A percentile compares a stretch with the other conserved stretches of the same genome.
These are phyloP conservation scores for Ailuropoda melanoleuca DNA, from an alignment of 2,113 vertebrate species.

Conservation along the genomic window DNA sequence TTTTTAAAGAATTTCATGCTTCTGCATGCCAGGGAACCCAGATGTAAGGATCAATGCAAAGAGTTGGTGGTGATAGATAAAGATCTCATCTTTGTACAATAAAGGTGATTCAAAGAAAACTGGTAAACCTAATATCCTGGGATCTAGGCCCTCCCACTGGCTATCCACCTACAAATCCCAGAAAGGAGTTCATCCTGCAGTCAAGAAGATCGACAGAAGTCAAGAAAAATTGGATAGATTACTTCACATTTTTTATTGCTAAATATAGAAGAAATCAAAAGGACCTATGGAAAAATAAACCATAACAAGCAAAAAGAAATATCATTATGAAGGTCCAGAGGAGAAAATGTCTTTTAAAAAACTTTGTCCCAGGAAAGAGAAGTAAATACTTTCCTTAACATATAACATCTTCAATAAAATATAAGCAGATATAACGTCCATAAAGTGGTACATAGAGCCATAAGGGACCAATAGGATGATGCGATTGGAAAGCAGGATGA, in stretches of 20 bases:
- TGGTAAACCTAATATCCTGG: background rate
- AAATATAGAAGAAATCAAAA: background rate
- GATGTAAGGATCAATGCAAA: background rate
- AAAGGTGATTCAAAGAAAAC: background rate
- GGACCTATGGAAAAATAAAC: background rate
- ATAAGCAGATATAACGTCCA: background rate
- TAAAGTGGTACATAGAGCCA: background rate
- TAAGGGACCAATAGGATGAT: background rate
- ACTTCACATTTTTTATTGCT: background rate
- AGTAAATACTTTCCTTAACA: background rate
- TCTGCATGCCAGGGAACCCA: background rate
- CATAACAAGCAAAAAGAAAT: background rate
- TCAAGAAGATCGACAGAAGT: background rate
- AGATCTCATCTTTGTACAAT: background rate
- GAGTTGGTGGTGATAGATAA: accelerated
- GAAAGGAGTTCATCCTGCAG: background rate
- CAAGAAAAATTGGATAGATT: background rate
- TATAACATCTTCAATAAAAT: background rate
- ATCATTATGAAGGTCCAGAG: background rate
- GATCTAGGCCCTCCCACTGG: background rate
- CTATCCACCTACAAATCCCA: background rate
- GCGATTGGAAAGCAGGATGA: background rate
- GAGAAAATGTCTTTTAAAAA: background rate
- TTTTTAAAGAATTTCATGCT: background rate
- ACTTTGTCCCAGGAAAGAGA: background rate